Base-by-base conservation (phyloP, 2,888 invertebrate genomes). In the Petrolisthes manimaculis region DNA sequence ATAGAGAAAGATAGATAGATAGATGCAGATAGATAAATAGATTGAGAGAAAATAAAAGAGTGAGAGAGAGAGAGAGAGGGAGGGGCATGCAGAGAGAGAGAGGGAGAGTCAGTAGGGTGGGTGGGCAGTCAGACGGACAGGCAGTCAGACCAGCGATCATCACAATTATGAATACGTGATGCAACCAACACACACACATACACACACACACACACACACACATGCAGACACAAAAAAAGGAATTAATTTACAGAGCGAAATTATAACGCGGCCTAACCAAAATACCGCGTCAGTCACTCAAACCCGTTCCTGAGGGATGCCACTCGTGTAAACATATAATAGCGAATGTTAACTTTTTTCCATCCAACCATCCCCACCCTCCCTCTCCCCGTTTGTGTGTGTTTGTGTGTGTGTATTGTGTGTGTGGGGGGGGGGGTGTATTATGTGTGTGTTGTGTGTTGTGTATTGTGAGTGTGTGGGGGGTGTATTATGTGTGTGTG, bases 1-100 rank as follows among this genome's bases (percentile, higher is more conserved):
- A 75, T 37, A 75, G 75, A 78, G 78, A 78, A 54, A 53, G 78
- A 78, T n/a, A 75, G 75, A 75, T 24, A 75, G 75, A 75, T 24
- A 75, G 75, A 71, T 3, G 5, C 3, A 71, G 71, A 71, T n/a
- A 71, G 71, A 71, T n/a, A 71, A 24, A 71, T n/a, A 71, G 71
- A 71, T n/a, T 21, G 71, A 71, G 71, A 71, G 71, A 71, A 55
- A 54, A 55, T 56, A 9, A 61, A 8, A 12, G 69, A n/a, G 12
- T n/a, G n/a, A 56, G 56, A 61, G 61, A 61, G 77, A 12, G 9
- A 9, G 12, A 2, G 77, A 1, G 77, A 9, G 12, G 5, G 77
- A 37, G 37, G 3, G 67, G 18, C 12, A 18, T 14, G 67, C 67
- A 67, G 18, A 18, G 67, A 67, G 18, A 67, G 67, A 18, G 12